phyloP scores from a whole-genome alignment of 2,888 invertebrate species.

The Drosophila imparisetae region DNA sequence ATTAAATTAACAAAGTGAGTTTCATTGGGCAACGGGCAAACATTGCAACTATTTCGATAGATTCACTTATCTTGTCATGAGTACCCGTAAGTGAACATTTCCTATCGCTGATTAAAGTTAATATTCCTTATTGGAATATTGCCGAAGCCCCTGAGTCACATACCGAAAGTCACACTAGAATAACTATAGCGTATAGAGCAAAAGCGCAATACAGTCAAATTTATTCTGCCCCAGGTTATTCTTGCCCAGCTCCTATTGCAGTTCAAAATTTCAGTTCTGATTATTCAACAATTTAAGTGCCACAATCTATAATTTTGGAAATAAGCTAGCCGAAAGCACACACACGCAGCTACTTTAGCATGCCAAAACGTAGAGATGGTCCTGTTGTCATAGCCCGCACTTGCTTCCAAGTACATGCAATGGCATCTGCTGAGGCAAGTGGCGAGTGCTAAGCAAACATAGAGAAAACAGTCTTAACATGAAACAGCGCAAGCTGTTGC shows the following conservation, averaged over 20 bases:
- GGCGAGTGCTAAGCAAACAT: slow-evolving; percentile 65
- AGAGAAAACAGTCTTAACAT: slow-evolving; percentile 42
- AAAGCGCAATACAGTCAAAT: slow-evolving; percentile 1
- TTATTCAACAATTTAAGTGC: slow-evolving; percentile 37
- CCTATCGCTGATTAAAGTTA: too few species aligned
- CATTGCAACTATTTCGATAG: neutral
- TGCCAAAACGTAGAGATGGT: slow-evolving; percentile 26
- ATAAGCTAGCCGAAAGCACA: slow-evolving; percentile 28
- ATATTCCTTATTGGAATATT: neutral
- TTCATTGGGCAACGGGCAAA: slow-evolving; percentile 4
- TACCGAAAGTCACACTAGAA: neutral
- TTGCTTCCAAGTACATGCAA: slow-evolving; percentile 54
- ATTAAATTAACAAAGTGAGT: slow-evolving; percentile 17
- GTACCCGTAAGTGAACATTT: neutral
- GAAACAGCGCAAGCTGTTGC: slow-evolving; percentile 23
- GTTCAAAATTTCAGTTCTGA: slow-evolving; percentile 17
- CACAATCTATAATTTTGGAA: slow-evolving; percentile 53
- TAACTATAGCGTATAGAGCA: neutral
- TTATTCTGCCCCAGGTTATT: slow-evolving; percentile 32
- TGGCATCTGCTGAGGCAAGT: slow-evolving; percentile 57
- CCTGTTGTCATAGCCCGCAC: slow-evolving; percentile 47
- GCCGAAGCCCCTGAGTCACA: neutral
- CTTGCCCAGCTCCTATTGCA: neutral
- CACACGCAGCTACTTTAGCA: slow-evolving; percentile 10
- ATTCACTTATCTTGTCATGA: neutral